These are phyloP conservation scores for Noctua janthina DNA, from an alignment of 2,888 invertebrate species.

Conservation along the genomic window DNA sequence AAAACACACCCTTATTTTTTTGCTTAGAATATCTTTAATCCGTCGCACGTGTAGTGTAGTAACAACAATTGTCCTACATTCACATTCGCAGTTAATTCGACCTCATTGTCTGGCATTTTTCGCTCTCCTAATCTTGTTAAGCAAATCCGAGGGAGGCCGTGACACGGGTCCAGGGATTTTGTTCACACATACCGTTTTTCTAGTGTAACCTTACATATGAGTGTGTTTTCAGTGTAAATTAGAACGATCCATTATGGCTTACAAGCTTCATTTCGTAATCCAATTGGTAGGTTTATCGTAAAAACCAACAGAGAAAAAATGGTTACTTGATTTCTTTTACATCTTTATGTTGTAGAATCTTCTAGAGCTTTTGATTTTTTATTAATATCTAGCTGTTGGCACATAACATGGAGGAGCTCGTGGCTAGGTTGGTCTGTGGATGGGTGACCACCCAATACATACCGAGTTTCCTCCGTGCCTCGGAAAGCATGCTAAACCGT, in stretches of 20 bases:
- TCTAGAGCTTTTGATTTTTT: neutral
- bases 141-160: conserved; percentile 81
- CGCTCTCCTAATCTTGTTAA: conserved; percentile 86
- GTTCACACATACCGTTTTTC: conserved; percentile 75
- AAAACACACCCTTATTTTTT: neutral
- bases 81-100: conserved; percentile 79
- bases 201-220: conserved; percentile 39
- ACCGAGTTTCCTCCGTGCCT: too few relatives aligned
- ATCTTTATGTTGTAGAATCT: neutral
- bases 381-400: neutral
- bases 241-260: conserved; percentile 44
- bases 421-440: too few relatives aligned
- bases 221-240: conserved; percentile 41
- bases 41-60: conserved; percentile 20
- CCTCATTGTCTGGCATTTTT: conserved; percentile 84
- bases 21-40: conserved; percentile 4
- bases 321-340: neutral
- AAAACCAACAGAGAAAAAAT: neutral
- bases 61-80: conserved; percentile 69
- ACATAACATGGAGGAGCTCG: too few relatives aligned
- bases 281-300: neutral
- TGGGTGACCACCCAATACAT: too few relatives aligned
- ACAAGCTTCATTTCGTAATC: conserved; percentile 20
- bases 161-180: conserved; percentile 79
- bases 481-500: too few relatives aligned